phyloP scores from a whole-genome alignment of 2,797 vertebrate species.

The Melanotaenia maccullochi region DNA sequence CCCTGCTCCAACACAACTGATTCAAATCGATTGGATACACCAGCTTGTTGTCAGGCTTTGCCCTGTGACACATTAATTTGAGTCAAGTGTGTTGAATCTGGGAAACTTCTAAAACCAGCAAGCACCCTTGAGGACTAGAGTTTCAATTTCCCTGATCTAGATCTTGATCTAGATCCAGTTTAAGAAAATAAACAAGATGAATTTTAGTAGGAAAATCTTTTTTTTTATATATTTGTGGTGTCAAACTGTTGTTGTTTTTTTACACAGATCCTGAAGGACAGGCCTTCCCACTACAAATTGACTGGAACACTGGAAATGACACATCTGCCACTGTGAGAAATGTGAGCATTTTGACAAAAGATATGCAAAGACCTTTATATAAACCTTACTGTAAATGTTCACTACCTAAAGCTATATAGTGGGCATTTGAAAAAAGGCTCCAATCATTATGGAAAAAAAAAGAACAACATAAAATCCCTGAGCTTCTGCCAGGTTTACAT shows the following conservation, averaged over 20 bases:
- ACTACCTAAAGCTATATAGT: not conserved
- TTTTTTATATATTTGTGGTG: not conserved
- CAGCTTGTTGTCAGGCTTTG: too few species aligned
- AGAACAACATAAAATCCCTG: not conserved
- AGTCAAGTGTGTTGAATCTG: too few species aligned
- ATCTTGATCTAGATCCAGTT: constrained; percentile 10
- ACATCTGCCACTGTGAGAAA: constrained; percentile 9
- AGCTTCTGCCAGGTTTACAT: not conserved
- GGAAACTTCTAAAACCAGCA: too few species aligned
- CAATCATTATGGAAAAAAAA: not conserved
- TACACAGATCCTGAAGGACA: constrained; percentile 22
- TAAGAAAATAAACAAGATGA: constrained; percentile 14
- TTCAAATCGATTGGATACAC: too few species aligned
- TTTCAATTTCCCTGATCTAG: constrained; percentile 13
- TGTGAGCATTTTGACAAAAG: constrained; percentile 6
- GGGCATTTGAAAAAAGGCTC: not conserved
- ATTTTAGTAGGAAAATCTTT: constrained; percentile 1
- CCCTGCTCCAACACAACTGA: not conserved
- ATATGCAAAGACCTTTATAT: constrained; percentile 7
- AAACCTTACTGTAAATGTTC: not conserved
- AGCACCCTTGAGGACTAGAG: not conserved
- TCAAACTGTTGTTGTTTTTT: constrained; percentile 29
- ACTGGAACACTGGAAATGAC: not conserved
- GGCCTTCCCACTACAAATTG: constrained; percentile 19
- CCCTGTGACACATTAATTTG: too few species aligned